Evolutionary conservation across 2,888 invertebrate species (phyloP), one percentile per base, ranked within the genome.

Genomic region (Pelosia muscerda): DNA sequence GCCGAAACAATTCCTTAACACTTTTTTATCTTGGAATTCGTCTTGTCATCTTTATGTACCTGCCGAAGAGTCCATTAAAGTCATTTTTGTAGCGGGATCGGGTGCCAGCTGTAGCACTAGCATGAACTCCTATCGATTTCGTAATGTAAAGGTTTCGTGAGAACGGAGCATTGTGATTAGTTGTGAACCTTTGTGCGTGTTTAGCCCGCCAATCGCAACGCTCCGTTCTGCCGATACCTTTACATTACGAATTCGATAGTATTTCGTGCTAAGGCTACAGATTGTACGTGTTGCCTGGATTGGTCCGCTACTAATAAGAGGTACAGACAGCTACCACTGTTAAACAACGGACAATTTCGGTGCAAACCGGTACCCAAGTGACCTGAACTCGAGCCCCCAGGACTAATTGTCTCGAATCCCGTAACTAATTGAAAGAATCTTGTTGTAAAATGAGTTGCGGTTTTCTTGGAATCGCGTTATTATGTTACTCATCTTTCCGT

Each of bases 301-400:
- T 53, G 55, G 54, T 58, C 63, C 59, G 69, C 56, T 65, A 67
- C 62, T 79, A 81, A 80, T 79, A 77, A 80, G 75, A 62, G 72
- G 58, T 71, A 38, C 63, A 57, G 64, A 69, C 69, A 68, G 74
- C 63, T 66, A 60, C 73, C 70, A 66, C 72, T 72, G 71, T 73
- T 73, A 71, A 64, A 68, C 42, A 66, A 71, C 68, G 54, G 58
- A 55, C 53, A 55, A 68, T 69, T 79, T 81, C 68, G 56, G 60
- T 38, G 59, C 10, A 73, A 80, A 80, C 82, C 82, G 81, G 80
- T 80, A 81, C 67, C 56, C 63, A 59, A 65, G 58, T 69, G 65
- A 66, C 64, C 69, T 6, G 23, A 61, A 61, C 10, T 22, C 31
- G 63, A 60, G 67, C 69, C 66, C 72, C 60, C 64, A 71, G 74